Conservation (phyloP, 1,140 invertebrate genomes). For the Drosophila suzukii region DNA sequence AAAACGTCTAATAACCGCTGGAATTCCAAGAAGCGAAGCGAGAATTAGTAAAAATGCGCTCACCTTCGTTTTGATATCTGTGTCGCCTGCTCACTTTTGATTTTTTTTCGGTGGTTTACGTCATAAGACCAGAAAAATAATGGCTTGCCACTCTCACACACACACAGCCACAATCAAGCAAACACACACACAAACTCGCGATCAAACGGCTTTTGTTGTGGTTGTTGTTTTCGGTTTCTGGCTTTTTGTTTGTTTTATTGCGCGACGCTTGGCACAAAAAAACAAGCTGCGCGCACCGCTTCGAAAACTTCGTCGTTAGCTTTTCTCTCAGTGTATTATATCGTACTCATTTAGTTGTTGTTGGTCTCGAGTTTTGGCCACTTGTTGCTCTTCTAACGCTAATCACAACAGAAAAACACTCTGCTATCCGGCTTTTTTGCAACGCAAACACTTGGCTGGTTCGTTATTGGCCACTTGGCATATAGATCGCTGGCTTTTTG, state of each 20-base stretch:
- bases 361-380: conserved; percentile 24
- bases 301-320: conserved; percentile 4
- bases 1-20: conserved; percentile 33
- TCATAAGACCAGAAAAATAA: conserved; percentile 81
- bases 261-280: conserved; percentile 31
- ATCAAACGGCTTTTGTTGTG: conserved; percentile 64
- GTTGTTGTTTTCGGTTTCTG: conserved; percentile 35
- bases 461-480: conserved; percentile 24
- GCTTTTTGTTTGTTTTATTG: conserved; percentile 56
- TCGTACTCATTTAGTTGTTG: conserved; percentile 29
- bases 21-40: conserved; percentile 44
- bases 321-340: conserved; percentile 8
- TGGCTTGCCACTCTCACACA: conserved; percentile 68
- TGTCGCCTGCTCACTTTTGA: conserved; percentile 80
- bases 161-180: conserved; percentile 27
- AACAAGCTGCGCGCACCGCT: conserved; percentile 31
- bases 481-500: conserved; percentile 5
- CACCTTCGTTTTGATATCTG: conserved; percentile 70
- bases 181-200: conserved; percentile 23
- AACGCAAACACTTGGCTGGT: conserved; percentile 9
- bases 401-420: conserved; percentile 24
- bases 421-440: conserved; percentile 4
- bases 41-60: conserved; percentile 69
- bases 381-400: conserved; percentile 34
- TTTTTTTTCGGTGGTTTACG: conserved; percentile 78